Evolutionary conservation across 2,113 vertebrate genomes (phyloP).

Genomic region (Brachyistius frenatus): DNA sequence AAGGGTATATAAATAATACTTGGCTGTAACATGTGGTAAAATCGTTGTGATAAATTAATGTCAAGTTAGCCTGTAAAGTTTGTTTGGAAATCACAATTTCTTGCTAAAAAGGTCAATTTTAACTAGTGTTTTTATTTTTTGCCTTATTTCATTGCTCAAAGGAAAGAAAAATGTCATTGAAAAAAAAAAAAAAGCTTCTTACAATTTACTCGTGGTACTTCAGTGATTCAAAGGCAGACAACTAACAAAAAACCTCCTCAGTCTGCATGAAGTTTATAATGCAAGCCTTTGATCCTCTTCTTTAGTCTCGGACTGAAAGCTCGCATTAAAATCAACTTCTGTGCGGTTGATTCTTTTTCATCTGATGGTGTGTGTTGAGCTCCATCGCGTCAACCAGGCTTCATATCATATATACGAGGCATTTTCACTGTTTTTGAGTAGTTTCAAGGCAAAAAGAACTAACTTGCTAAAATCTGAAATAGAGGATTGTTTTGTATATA

Average conservation of each 20-base stretch:
- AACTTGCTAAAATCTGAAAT: background rate
- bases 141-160: conserved; percentile 53
- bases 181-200: conserved; percentile 11
- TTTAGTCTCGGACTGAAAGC: conserved; percentile 30
- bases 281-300: conserved; percentile 31
- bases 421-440: conserved; percentile 7
- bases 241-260: background rate
- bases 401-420: background rate
- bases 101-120: conserved; percentile 5
- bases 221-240: conserved; percentile 34
- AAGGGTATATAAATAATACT: conserved; percentile 8
- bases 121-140: conserved; percentile 34
- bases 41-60: conserved; percentile 17
- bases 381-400: background rate
- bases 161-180: background rate
- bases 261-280: conserved; percentile 17
- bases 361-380: background rate
- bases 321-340: conserved; percentile 20
- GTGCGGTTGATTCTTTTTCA: background rate
- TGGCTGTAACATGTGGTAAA: conserved; percentile 23
- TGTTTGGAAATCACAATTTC: conserved; percentile 16
- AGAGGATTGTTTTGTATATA: conserved; percentile 16
- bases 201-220: background rate
- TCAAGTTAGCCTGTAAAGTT: conserved; percentile 22
- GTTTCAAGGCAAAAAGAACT: conserved; percentile 12